Base-by-base conservation (phyloP, 2,888 invertebrate genomes). In the Anorthoa munda region DNA sequence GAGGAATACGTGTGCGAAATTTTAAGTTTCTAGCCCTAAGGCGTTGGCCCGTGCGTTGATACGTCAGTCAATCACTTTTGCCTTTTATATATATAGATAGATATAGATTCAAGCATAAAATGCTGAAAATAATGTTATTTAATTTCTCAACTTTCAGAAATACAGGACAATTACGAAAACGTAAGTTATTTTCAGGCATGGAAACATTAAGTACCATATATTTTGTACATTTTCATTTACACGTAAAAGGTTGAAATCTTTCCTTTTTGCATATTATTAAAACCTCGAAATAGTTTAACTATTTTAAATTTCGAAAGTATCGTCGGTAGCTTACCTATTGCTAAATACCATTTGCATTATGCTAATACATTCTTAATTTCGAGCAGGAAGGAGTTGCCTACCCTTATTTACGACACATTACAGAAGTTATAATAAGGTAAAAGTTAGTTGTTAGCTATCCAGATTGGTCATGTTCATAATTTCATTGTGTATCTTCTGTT, bases 401-500 rank as follows among this genome's bases (percentile, higher is more conserved):
- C 61, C 71, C 71, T 61, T 68, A 78, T 71, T 75, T 51, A 79
- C 61, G 60, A 55, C 58, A 65, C 45, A 66, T 51, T 69, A 75
- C 75, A 72, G n/a, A 67, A 63, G 69, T 60, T 56, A 31, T 75
- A 82, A 66, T 82, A 82, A 75, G 68, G 79, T 81, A 82, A 77
- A 77, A 82, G 67, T 77, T 59, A 61, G 68, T 73, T 56, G 48
- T 71, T 17, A 75, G 66, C 72, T 46, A 48, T 64, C 64, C 74
- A 82, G 75, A 81, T 75, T 64, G 79, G 68, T 81, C 83, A 77
- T 73, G 81, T 77, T 77, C 68, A 85, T 85, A 82, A 86, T 81
- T 86, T 77, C 72, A 66, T 68, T 72, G 74, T 81, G 83, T 92
- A 92, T 91, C 93, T 90, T 67, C 82, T 77, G 84, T 83, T 86